Percentiles rank a stretch among this genome's conserved stretches.
phyloP scores from a whole-genome alignment of 37 sponge, comb jelly and placozoan genomes.

The Dysidea cf. avara region DNA sequence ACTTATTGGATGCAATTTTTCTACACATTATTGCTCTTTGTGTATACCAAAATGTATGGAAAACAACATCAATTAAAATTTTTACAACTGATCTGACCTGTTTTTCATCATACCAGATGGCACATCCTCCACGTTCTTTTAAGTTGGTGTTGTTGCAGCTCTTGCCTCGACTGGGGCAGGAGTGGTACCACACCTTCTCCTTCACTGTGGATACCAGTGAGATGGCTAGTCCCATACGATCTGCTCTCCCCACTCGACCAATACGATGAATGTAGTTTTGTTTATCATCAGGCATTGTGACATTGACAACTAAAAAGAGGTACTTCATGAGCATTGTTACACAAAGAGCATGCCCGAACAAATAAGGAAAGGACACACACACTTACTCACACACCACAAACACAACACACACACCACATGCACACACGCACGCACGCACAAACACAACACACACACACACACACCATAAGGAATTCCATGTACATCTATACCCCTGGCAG shows the following conservation, averaged over 20 bases:
- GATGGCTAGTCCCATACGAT: slow-evolving; percentile 95
- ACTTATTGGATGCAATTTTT: background rate
- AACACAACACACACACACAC: no score
- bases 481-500: slow-evolving; percentile 95
- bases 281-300: slow-evolving; percentile 93
- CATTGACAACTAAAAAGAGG: slow-evolving; percentile 72
- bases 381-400: no score
- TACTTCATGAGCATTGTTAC: no score
- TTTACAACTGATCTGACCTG: slow-evolving; percentile 60
- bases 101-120: slow-evolving; percentile 95
- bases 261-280: slow-evolving; percentile 94
- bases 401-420: no score
- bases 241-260: slow-evolving; percentile 90
- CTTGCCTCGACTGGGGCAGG: slow-evolving; percentile 86
- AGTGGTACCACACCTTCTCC: slow-evolving; percentile 99
- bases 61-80: no score
- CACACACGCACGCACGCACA: no score
- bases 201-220: slow-evolving; percentile 78
- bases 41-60: no score
- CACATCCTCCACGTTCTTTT: slow-evolving; percentile 85
- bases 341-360: no score
- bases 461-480: slow-evolving; percentile 89
- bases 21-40: background rate
- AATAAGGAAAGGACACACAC: no score
- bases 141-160: slow-evolving; percentile 84